These are phyloP conservation scores for Dendronephthya gigantea DNA, from an alignment of 64 coral and sea anemone genomes.

Conservation along the genomic window DNA sequence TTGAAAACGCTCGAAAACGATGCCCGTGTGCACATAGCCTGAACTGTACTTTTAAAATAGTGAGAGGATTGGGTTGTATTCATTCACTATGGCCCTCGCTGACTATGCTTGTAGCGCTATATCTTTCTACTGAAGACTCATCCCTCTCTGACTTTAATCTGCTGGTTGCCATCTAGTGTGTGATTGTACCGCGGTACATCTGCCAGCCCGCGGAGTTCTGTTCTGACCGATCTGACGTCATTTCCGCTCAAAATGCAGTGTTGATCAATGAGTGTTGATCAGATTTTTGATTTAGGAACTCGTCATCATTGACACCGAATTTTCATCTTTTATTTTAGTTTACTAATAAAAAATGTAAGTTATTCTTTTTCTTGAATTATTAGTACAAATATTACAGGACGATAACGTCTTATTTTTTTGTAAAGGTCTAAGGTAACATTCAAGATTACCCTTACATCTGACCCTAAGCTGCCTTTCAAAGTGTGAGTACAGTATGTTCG, in stretches of 20 bases:
- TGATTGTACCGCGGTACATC: too few species aligned
- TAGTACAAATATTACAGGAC: not conserved
- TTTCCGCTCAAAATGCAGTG: not conserved
- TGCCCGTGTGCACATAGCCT: too few species aligned
- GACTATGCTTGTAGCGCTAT: too few species aligned
- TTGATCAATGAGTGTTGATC: too few species aligned
- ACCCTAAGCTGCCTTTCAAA: slow-evolving; percentile 97
- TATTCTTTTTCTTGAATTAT: not conserved
- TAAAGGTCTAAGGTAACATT: slow-evolving; percentile 99
- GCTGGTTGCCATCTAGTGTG: too few species aligned
- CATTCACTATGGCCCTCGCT: too few species aligned
- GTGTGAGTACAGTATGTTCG: slow-evolving; percentile 52
- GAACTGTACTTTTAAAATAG: too few species aligned
- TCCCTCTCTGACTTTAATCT: too few species aligned
- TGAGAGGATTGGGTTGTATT: too few species aligned
- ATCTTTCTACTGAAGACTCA: too few species aligned
- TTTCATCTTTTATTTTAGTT: not conserved
- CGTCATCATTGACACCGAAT: not conserved
- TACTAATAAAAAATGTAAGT: slow-evolving; percentile 22
- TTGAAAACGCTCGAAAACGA: too few species aligned
- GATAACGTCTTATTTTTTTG: not conserved
- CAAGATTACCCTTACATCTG: slow-evolving; percentile 92
- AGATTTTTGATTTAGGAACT: not conserved
- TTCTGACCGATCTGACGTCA: not conserved
- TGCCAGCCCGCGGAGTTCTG: too few species aligned